Percentiles rank a stretch among this genome's conserved stretches.
Evolutionary conservation across 2,888 invertebrate genomes (phyloP).

Genomic region (Tillus elongatus): DNA sequence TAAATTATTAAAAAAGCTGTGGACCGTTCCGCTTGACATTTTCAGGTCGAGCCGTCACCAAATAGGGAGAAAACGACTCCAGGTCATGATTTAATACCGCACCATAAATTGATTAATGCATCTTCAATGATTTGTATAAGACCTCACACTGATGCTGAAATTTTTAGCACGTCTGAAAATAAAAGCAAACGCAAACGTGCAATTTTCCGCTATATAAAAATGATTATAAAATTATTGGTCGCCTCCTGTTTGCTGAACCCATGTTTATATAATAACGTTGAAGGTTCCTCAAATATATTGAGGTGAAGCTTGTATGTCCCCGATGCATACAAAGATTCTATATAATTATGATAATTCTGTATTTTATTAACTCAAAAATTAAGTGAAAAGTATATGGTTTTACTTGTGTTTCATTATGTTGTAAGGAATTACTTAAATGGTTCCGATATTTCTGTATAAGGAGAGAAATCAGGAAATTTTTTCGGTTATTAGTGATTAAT

Average conservation of each 20-base stretch:
- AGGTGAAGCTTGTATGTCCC: too few species aligned
- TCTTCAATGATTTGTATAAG: too few species aligned
- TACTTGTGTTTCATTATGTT: not conserved
- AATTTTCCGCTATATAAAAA: not conserved
- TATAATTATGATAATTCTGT: not conserved
- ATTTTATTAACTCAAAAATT: not conserved
- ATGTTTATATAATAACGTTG: not conserved
- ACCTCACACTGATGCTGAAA: slow-evolving; percentile 2
- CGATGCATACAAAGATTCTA: not conserved
- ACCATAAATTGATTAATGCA: slow-evolving; percentile 1
- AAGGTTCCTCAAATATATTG: too few species aligned
- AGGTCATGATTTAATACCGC: slow-evolving; percentile 1
- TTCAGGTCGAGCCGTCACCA: not conserved
- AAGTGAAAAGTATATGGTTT: slow-evolving; percentile 3
- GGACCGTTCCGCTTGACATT: not conserved
- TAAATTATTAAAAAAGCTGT: not conserved
- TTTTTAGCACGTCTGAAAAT: slow-evolving; percentile 1
- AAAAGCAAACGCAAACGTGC: not conserved
- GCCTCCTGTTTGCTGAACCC: not conserved
- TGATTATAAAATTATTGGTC: not conserved
- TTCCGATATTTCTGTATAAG: not conserved
- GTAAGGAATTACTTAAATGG: not conserved
- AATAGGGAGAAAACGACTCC: not conserved
- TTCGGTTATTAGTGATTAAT: too few species aligned
- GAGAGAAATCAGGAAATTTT: too few species aligned